Base-by-base conservation (phyloP, 2,113 vertebrate species). In the Platysteira castanea region DNA sequence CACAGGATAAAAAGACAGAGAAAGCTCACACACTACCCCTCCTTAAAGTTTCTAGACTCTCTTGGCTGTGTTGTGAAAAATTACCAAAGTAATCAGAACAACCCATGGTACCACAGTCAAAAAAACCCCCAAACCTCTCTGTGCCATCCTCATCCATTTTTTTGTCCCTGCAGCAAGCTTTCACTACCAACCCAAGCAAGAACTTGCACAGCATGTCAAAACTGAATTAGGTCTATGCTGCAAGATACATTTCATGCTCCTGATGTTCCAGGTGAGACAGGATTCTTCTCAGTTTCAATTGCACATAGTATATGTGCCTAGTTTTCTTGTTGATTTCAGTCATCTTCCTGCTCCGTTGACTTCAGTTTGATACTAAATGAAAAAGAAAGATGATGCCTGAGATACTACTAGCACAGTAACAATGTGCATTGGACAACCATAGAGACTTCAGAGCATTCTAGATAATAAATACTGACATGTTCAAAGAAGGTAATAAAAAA, bases 1-100 rank as follows among this genome's bases (percentile, higher is more conserved):
- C 56, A 71, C 10, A 10, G 11, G 4, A 39, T 7, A 84, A 68
- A 80, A 46, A 50, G 18, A 2, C n/a, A 79, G 27, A 52, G 41
- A 82, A 37, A 52, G 37, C 11, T 15, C 49, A 16, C 0, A 0
- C 9, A 19, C 13, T n/a, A 31, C 27, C 1, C 3, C 8, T 68
- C 49, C 21, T 60, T 33, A 22, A 83, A 12, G 5, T 1, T 71
- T 52, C 44, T 52, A 39, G 16, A 85, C 75, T 37, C 11, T 63
- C 35, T 61, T 31, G 20, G 63, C 9, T 89, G 42, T 47, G 15
- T 17, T 50, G 26, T 60, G 23, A 79, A 68, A 75, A n/a, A 46
- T 30, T 31, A 60, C 4, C 7, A 65, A 44, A 89, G 49, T 10
- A 52, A 44, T 44, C 22, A 78, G 13, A 53, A 61, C 22, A 63